Evolutionary conservation across 2,113 vertebrate genomes (phyloP).

Genomic region (Malurus alboscapulatus): DNA sequence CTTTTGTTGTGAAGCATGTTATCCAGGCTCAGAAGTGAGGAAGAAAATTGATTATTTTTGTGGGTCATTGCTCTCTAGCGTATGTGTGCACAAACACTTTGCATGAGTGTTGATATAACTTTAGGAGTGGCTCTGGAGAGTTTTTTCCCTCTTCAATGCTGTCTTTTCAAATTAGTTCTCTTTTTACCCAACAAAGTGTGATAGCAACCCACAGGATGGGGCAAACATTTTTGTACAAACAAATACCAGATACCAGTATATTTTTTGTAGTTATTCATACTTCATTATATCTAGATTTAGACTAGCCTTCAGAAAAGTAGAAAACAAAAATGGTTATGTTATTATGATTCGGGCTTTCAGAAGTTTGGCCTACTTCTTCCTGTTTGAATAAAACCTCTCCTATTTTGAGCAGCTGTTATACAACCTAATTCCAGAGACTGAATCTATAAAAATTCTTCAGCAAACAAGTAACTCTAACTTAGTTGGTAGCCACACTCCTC

Average conservation of each 20-base stretch:
- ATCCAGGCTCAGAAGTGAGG: not conserved
- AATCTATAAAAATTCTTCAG: not conserved
- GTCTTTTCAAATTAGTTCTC: not conserved
- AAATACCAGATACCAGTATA: not conserved
- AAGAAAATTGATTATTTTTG: not conserved
- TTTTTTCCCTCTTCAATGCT: not conserved
- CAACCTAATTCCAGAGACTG: not conserved
- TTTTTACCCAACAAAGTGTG: not conserved
- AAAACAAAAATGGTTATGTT: not conserved
- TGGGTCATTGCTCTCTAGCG: rapidly evolving
- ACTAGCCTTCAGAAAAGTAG: not conserved
- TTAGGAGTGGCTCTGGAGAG: not conserved
- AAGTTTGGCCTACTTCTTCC: slow-evolving; percentile 28
- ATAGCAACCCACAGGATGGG: not conserved
- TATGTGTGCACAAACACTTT: not conserved
- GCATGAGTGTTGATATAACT: not conserved
- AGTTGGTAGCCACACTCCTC: not conserved
- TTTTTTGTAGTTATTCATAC: not conserved
- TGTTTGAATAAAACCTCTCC: not conserved
- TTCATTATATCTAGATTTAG: not conserved
- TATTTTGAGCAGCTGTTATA: not conserved
- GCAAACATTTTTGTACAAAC: not conserved
- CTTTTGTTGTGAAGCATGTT: not conserved
- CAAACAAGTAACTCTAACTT: not conserved
- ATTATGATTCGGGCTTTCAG: not conserved